These are phyloP conservation scores for Huso huso DNA, from an alignment of 2,797 vertebrate genomes.

Conservation along the genomic window DNA sequence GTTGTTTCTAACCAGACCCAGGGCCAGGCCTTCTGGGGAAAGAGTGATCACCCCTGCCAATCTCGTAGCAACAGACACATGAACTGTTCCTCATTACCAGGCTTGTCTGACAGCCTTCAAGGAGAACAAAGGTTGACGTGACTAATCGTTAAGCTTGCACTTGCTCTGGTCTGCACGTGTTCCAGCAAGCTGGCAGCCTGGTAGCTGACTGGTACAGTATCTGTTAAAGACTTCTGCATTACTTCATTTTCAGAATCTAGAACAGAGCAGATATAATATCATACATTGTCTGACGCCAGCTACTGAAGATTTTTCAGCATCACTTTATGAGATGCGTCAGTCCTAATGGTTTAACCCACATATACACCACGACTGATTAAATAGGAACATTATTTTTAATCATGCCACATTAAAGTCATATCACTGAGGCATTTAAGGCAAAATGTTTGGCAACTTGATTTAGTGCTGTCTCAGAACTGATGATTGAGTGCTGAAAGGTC, in stretches of 20 bases:
- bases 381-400: too few species aligned
- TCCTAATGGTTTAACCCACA: too few species aligned
- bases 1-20: conserved; percentile 3
- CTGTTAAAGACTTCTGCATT: conserved; percentile 29
- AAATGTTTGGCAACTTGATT: too few species aligned
- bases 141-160: conserved; percentile 59
- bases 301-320: too few species aligned
- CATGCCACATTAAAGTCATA: too few species aligned
- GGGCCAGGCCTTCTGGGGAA: conserved; percentile 7
- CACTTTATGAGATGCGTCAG: too few species aligned
- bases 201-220: conserved; percentile 22
- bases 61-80: conserved; percentile 47
- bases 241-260: neutral
- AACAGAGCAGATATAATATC: too few species aligned
- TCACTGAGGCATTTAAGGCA: too few species aligned
- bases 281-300: too few species aligned
- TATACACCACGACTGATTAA: too few species aligned
- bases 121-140: conserved; percentile 57
- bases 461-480: too few species aligned
- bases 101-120: conserved; percentile 50
- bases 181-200: conserved; percentile 54
- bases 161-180: conserved; percentile 52
- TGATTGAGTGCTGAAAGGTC: too few species aligned
- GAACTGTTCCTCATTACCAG: conserved; percentile 47
- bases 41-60: conserved; percentile 1